These are phyloP conservation scores for Aporrectodea caliginosa DNA, from an alignment of 1,140 invertebrate species.

Conservation along the genomic window DNA sequence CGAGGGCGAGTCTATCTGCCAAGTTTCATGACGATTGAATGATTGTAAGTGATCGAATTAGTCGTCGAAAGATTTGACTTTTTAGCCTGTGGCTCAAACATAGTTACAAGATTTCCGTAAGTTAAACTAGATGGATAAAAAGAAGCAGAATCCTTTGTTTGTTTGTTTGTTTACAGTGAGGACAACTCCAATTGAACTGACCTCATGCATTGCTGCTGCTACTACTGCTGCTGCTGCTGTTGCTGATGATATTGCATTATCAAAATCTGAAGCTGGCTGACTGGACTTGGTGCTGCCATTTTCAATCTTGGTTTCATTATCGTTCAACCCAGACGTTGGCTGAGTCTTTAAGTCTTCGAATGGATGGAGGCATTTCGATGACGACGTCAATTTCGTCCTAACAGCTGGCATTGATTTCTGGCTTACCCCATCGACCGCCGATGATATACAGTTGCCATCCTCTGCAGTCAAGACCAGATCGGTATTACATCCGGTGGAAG, in stretches of 20 bases:
- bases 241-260: background rate
- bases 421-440: background rate
- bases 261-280: background rate
- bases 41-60: too few relatives aligned
- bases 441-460: background rate
- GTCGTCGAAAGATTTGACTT: too few relatives aligned
- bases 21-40: too few relatives aligned
- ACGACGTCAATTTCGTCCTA: background rate
- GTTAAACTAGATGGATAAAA: too few relatives aligned
- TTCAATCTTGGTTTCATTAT: background rate
- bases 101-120: background rate
- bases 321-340: background rate
- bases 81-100: too few relatives aligned
- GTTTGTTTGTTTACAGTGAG: background rate
- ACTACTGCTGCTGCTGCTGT: background rate
- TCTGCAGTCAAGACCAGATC: background rate
- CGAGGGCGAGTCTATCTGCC: too few relatives aligned
- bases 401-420: background rate
- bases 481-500: background rate
- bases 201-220: background rate
- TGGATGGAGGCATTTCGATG: background rate
- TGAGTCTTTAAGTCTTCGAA: background rate
- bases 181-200: background rate
- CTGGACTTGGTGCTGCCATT: background rate
- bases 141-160: too few relatives aligned